Base-by-base conservation (phyloP, 2,797 vertebrate genomes). In the Lagocephalus sceleratus region DNA sequence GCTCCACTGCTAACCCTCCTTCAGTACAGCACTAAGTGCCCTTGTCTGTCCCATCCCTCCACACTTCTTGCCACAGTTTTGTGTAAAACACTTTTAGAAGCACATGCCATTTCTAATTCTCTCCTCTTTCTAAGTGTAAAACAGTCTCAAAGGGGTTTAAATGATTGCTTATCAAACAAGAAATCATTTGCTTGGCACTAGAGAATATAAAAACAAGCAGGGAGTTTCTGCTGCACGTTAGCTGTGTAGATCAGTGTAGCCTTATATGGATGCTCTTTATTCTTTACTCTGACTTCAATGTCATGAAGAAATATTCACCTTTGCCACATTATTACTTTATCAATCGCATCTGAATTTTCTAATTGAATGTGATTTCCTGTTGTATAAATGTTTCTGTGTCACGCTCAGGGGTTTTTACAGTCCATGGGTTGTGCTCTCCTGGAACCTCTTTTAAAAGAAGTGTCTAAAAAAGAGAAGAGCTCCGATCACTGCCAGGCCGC, bases 361-460 rank as follows among this genome's bases (percentile, higher is more conserved):
- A 35, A 35, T 35, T 12, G 1, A 2, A 35, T 19, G 16, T 10
- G 16, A n/a, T 17, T n/a, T n/a, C 40, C n/a, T 47, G 2, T 40
- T 21, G 20, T 5, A 20, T 17, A 5, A 39, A 7, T 44, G 2
- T 43, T 66, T n/a, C 51, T 67, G 19, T 54, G 35, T 54, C 59
- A 17, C 20, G 35, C 25, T 15, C 23, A 15, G 90, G 72, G 20
- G 7, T 60, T 89, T n/a, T 82, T 91, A 29, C 80, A 22, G 54
- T 80, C 72, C 20, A 85, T 91, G 85, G 89, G 89, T 5, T 72
- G 63, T 43, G 72, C 73, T 46, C 82, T 90, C 29, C 3, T 89
- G 54, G 58, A 40, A 10, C 68, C 77, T 56, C 81, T 92, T 23
- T 20, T 89, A 41, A 77, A 71, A 0, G 67, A 85, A 60, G 57